Conservation (phyloP, 2,113 vertebrate genomes). For the Myiopsitta monachus region DNA sequence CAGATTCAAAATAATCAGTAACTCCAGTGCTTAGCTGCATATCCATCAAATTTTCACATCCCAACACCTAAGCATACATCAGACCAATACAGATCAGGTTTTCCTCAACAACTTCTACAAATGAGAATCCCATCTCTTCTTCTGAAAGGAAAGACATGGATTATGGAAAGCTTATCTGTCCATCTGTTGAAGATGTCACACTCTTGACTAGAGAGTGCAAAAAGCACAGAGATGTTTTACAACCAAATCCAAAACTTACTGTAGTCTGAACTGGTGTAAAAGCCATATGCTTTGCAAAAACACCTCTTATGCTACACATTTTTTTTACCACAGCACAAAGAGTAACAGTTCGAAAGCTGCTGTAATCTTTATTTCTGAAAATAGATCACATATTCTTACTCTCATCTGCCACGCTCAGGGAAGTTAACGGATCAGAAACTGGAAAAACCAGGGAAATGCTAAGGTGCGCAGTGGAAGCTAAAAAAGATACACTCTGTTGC, state of each 20-base stretch:
- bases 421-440: neutral
- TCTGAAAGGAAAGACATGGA: neutral
- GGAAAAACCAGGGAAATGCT: neutral
- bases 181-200: conserved; percentile 38
- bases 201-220: conserved; percentile 13
- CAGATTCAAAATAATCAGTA: neutral
- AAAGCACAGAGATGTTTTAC: conserved; percentile 29
- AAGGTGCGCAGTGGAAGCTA: neutral
- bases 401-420: neutral
- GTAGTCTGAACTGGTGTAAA: neutral
- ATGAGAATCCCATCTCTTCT: neutral
- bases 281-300: conserved; percentile 26
- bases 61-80: neutral
- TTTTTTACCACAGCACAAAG: conserved; percentile 27
- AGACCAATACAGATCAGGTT: neutral
- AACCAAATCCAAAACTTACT: neutral
- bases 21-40: neutral
- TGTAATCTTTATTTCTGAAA: conserved; percentile 29
- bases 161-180: conserved; percentile 20
- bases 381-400: conserved; percentile 32
- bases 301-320: conserved; percentile 8
- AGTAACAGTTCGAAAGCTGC: conserved; percentile 36
- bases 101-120: conserved; percentile 9
- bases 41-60: neutral
- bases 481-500: neutral